Evolutionary conservation across 2,888 invertebrate species (phyloP), one percentile per base, ranked within the genome.

Genomic region (Polydesmus complanatus): DNA sequence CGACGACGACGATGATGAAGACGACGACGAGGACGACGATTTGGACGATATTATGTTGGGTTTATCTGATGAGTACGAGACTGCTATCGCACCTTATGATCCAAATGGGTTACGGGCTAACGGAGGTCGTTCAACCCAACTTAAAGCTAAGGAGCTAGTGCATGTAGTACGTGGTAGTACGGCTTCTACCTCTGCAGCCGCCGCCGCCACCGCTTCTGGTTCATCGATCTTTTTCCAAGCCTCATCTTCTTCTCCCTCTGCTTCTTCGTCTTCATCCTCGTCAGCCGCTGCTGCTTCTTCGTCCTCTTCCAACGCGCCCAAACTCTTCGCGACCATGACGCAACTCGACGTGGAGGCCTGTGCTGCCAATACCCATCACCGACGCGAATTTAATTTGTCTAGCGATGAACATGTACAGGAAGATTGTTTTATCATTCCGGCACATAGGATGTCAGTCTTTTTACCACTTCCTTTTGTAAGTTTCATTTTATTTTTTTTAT

Each of bases 361-460:
- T 8, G 14, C 14, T 5, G 37, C 37, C 37, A 37, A 37, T 37
- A n/a, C n/a, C n/a, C n/a, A n/a, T n/a, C n/a, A n/a, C n/a, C n/a
- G n/a, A n/a, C n/a, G n/a, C n/a, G n/a, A n/a, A n/a, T n/a, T n/a
- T n/a, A n/a, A n/a, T n/a, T n/a, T n/a, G n/a, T n/a, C n/a, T n/a
- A n/a, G n/a, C n/a, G n/a, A n/a, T n/a, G n/a, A 60, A 21, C 27
- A 47, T 11, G 54, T 56, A 8, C 50, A 50, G 5, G 49, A 86
- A 70, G 92, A 92, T 78, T 92, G 91, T 76, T 92, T 92, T 77
- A 91, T 92, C 73, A 91, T 92, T 74, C 92, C 92, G 5, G 86
- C 90, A 56, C 88, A 90, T 69, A 88, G 88, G 72, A 79, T 91
- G 68, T 86, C 87, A 73, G 80, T 90, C 68, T 92, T 92, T 77